Base-by-base conservation (phyloP, 2,797 vertebrate species). In the Tauraco hartlaubi region DNA sequence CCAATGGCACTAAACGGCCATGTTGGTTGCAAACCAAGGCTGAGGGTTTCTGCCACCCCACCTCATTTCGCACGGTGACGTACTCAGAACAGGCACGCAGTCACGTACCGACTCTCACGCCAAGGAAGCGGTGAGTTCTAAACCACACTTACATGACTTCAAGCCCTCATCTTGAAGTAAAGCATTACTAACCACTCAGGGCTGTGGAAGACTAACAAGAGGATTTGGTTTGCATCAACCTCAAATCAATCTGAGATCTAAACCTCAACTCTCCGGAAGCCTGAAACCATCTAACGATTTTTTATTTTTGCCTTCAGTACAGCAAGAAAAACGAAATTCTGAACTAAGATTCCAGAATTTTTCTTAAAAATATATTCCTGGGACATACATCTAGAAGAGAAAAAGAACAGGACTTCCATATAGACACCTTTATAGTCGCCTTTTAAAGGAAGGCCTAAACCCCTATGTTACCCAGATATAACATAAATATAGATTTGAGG, bases 261-360 rank as follows among this genome's bases (percentile, higher is more conserved):
- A 81, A 82, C 33, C 62, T 51, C 52, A 54, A 19, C 14, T 82
- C 41, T 67, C 51, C 4, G 10, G 56, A 90, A 94, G 66, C 31
- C 69, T 71, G 51, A 79, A 91, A 86, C 46, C 74, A 78, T 56
- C 79, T 85, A 90, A 85, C 25, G 51, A 43, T 92, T 87, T 81
- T 52, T 71, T 56, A 52, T 63, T 51, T 85, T 89, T 89, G 56
- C 35, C 67, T 68, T 83, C n/a, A 77, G 10, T 69, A 52, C 41
- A 69, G 39, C 22, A 82, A 83, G n/a, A 80, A 90, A 73, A 90
- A 28, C 13, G 22, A 67, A 90, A 64, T 46, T 88, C 46, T 59
- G 46, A 92, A 84, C 4, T 2, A 28, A 68, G 22, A 68, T n/a
- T 41, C 62, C 3, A 3, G 37, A 90, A 19, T 55, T 83, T 76